phyloP scores from a whole-genome alignment of 1,140 invertebrate genomes.

The Wasmannia auropunctata region DNA sequence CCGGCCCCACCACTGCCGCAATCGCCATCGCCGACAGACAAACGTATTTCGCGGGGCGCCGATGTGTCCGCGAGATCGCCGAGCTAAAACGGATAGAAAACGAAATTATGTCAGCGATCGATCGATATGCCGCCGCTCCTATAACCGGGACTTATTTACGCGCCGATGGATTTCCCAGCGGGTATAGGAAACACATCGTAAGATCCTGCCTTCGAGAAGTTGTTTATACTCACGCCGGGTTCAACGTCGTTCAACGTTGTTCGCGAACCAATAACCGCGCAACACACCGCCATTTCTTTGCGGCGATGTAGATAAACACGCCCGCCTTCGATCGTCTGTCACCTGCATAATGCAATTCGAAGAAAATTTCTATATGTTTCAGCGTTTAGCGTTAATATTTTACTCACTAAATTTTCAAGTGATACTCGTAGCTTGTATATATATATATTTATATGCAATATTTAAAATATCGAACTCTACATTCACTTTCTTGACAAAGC shows the following conservation, averaged over 20 bases:
- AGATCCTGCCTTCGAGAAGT: conserved; percentile 31
- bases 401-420: background rate
- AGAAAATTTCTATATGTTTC: background rate
- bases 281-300: conserved; percentile 35
- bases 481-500: background rate
- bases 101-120: conserved; percentile 57
- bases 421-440: background rate
- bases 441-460: too few species aligned
- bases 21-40: background rate
- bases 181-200: conserved; percentile 44
- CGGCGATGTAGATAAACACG: conserved; percentile 11
- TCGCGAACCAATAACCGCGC: conserved; percentile 24
- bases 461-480: background rate
- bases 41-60: background rate
- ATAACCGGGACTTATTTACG: conserved; percentile 56
- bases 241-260: background rate
- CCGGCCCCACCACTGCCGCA: background rate
- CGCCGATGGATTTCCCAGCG: conserved; percentile 64
- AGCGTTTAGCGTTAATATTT: background rate
- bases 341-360: background rate
- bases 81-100: conserved; percentile 58
- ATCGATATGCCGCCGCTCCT: conserved; percentile 32
- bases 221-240: conserved; percentile 32
- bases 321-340: background rate
- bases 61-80: conserved; percentile 30